A percentile compares a stretch with the other conserved stretches of the same genome.
Evolutionary conservation across 1,140 invertebrate genomes (phyloP).

Genomic region (Zaprionus inermis): DNA sequence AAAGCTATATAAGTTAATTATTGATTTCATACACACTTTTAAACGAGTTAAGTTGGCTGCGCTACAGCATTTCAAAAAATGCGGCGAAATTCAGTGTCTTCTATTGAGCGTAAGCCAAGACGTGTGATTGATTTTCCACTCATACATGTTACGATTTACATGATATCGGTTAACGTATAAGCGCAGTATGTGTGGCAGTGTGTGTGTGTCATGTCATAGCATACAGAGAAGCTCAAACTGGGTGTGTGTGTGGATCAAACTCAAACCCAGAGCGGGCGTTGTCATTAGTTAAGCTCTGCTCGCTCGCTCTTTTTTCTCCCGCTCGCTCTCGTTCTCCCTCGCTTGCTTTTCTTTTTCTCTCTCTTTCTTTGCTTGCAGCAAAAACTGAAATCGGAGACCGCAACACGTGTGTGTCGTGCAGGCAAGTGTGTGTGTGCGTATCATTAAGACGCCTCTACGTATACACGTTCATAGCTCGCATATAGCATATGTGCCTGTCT

Average conservation of each 20-base stretch:
- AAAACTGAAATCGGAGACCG: conserved; percentile 9
- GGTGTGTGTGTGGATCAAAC: neutral
- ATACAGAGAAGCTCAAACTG: neutral
- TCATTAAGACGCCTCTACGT: conserved; percentile 32
- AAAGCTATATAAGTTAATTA: too few species aligned
- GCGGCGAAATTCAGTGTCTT: too few species aligned
- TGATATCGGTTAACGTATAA: too few species aligned
- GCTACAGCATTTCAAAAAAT: too few species aligned
- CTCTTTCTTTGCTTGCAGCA: neutral
- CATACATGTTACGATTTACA: too few species aligned
- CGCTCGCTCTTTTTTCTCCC: neutral
- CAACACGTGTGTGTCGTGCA: neutral
- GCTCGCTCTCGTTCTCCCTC: neutral
- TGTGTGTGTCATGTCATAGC: conserved; percentile 2
- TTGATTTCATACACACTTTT: too few species aligned
- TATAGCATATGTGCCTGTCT: conserved; percentile 39
- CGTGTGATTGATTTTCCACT: too few species aligned
- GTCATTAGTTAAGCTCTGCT: conserved; percentile 19
- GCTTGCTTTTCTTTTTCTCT: neutral
- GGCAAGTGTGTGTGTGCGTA: conserved; percentile 13
- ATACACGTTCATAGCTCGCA: conserved; percentile 16
- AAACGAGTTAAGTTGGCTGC: too few species aligned
- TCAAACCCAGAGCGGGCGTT: conserved; percentile 1
- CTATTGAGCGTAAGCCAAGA: too few species aligned
- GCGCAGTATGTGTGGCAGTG: neutral